Base-by-base conservation (phyloP, 64 coral and sea anemone species). In the Pocillopora verrucosa region DNA sequence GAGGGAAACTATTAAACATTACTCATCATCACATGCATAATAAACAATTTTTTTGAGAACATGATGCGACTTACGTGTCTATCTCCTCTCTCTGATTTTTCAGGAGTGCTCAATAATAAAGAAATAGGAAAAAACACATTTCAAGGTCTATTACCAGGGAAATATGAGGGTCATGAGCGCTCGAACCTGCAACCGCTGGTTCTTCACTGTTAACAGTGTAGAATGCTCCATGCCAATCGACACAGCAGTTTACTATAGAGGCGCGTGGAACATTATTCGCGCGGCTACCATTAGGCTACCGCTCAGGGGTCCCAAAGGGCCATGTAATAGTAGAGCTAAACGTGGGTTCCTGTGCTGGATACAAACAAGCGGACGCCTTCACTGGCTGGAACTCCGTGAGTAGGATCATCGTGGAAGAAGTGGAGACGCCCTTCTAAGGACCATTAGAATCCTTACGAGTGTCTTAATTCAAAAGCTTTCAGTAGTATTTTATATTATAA, bases 401-500 rank as follows among this genome's bases (percentile, higher is more conserved):
- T 19, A 69, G 88, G 36, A 82, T 90, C 41, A 61, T 90, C 58
- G 65, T 90, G 15, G 78, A 90, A 82, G 88, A 90, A 74, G 77
- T 90, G 16, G 19, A 16, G 3, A 34, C 83, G 22, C 67, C 83
- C 34, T 61, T 65, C n/a, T 69, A 9, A n/a, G 19, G 17, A 9
- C 20, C 3, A 69, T 69, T 10, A 69, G 65, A 69, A 69, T 69
- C 65, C 24, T 24, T 69, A n/a, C 20, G 65, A 19, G 20, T 9
- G 22, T 25, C 24, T 11, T 15, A 63, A 17, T 69, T 69, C 24
- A 24, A 10, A 69, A 69, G 20, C n/a, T 4, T 9, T n/a, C 24
- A 10, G 65, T 26, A 22, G 20, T 69, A n/a, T 2, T 69, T 24
- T 69, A 24, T 11, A 13, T 63, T 63, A 63, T 11, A 4, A 63